Base-by-base conservation (phyloP, 2,888 invertebrate genomes). In the Sphinx pinastri region DNA sequence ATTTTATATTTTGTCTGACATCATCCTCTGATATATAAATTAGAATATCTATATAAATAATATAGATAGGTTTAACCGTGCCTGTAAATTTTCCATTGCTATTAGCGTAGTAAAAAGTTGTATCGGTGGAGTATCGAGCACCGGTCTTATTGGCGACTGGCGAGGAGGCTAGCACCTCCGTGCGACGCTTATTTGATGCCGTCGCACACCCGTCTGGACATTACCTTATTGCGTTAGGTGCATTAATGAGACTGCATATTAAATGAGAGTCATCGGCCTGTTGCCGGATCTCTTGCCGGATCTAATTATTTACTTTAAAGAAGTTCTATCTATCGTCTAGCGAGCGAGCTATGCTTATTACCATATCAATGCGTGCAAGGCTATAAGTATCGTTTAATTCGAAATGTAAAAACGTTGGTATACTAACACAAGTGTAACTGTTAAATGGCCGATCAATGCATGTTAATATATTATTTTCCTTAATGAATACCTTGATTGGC, bases 191-290 rank as follows among this genome's bases (percentile, higher is more conserved):
- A 51, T 52, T 58, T 47, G 51, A 31, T 54, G 19, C 49, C 19
- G 68, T 58, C 51, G 68, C 45, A 67, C 55, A 38, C 71, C 70
- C 68, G 68, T 57, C 70, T 57, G 49, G 11, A 72, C 69, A 72
- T 74, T 71, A 71, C 63, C 73, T 72, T 74, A 82, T 82, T 83
- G 85, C 83, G 83, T 82, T 84, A 82, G 82, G 85, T 86, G 85
- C 84, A 85, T 86, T 87, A 88, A 87, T 87, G 85, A 87, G 82
- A 85, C 86, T 85, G 85, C 85, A 89, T 88, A 75, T 73, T 76
- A 73, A 76, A 76, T 74, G 71, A 73, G 76, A 76, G 86, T 86
- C 86, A 84, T 84, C 83, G 87, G 76, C 83, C 85, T 82, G 75
- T 72, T 76, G 72, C 75, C 81, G 79, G 79, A 84, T 83, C 79